These are phyloP conservation scores for Bombycilla garrulus DNA, from an alignment of 2,113 vertebrate species.

Conservation along the genomic window DNA sequence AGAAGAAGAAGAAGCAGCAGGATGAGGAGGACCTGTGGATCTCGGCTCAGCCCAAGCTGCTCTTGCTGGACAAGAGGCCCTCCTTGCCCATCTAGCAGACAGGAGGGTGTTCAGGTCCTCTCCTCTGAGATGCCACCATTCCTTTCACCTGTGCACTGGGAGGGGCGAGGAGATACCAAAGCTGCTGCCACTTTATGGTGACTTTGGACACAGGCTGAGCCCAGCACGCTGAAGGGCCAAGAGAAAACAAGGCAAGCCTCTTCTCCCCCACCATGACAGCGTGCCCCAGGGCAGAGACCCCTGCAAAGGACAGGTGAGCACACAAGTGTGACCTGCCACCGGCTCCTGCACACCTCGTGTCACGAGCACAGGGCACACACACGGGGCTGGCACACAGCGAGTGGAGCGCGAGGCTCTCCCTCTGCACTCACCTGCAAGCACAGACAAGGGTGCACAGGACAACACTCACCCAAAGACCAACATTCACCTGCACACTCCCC, in stretches of 20 bases:
- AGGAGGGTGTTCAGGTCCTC: neutral
- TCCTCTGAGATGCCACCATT: neutral
- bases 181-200: neutral
- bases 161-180: neutral
- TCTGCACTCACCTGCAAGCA: neutral
- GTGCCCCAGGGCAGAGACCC: neutral
- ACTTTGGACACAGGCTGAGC: neutral
- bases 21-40: slow-evolving; percentile 93
- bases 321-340: neutral
- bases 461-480: fast-evolving
- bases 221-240: neutral
- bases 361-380: fast-evolving
- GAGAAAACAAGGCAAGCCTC: neutral
- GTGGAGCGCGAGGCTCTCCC: fast-evolving
- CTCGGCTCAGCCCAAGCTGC: slow-evolving; percentile 85
- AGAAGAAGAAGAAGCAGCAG: slow-evolving; percentile 69
- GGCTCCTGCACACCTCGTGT: fast-evolving
- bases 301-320: neutral
- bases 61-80: slow-evolving; percentile 82
- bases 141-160: neutral
- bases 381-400: fast-evolving
- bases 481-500: fast-evolving
- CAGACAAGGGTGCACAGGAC: neutral
- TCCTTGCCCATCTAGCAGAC: slow-evolving; percentile 71
- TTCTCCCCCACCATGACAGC: neutral